phyloP scores from a whole-genome alignment of 1,140 invertebrate species.

The Sinella curviseta region DNA sequence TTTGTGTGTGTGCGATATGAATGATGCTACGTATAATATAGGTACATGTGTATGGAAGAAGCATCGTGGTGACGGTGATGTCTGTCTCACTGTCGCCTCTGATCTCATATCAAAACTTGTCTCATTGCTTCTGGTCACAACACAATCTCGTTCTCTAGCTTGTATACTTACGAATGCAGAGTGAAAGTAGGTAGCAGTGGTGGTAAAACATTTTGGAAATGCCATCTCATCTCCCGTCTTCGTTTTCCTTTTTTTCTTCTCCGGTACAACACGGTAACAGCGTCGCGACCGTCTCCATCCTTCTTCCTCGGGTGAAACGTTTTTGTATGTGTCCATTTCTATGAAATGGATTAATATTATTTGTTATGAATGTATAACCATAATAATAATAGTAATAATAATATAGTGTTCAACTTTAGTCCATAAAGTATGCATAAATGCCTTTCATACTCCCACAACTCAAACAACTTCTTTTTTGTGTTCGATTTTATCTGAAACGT shows the following conservation, averaged over 20 bases:
- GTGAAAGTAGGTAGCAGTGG: neutral
- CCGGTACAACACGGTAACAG: no score
- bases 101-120: neutral
- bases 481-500: slow-evolving; percentile 3
- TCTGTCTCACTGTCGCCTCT: slow-evolving; percentile 5
- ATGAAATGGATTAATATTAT: neutral
- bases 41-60: no score
- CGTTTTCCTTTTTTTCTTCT: neutral
- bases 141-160: neutral
- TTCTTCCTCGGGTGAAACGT: neutral
- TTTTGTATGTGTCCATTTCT: neutral
- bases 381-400: slow-evolving; percentile 4
- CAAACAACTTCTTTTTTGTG: neutral
- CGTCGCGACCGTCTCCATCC: neutral
- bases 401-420: slow-evolving; percentile 17
- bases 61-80: neutral
- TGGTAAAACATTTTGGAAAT: slow-evolving; percentile 5
- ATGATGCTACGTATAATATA: no score
- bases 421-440: slow-evolving; percentile 25
- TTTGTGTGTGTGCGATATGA: no score
- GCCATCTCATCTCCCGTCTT: neutral
- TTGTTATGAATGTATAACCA: neutral
- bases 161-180: neutral
- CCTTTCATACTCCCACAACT: neutral
- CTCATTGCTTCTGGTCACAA: neutral